Percentiles rank a stretch among this genome's conserved stretches.
Evolutionary conservation across 2,888 invertebrate genomes (phyloP).

Genomic region (Cybosia mesomella): DNA sequence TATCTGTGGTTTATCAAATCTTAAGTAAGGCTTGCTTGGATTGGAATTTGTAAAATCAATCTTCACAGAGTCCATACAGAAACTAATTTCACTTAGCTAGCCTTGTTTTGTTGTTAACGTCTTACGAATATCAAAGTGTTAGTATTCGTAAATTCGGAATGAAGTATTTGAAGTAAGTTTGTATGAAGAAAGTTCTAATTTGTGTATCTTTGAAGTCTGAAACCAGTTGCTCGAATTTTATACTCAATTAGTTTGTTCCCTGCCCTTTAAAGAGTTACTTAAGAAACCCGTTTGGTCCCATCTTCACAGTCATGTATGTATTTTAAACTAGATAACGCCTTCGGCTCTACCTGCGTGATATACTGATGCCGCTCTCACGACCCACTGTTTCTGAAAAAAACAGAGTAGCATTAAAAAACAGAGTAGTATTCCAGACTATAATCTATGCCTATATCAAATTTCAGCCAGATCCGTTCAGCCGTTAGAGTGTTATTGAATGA

Average conservation of each 20-base stretch:
- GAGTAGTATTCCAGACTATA: no score
- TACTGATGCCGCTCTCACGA: no score
- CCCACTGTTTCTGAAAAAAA: no score
- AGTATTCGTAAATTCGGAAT: neutral
- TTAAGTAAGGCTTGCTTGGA: no score
- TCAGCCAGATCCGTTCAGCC: no score
- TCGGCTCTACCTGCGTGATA: no score
- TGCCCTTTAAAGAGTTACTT: neutral
- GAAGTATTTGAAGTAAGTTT: conserved; percentile 6
- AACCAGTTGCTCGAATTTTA: conserved; percentile 7
- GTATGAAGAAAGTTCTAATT: conserved; percentile 7
- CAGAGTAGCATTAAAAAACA: no score
- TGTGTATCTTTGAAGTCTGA: conserved; percentile 7
- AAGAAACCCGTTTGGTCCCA: neutral
- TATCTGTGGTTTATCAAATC: no score
- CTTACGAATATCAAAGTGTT: neutral
- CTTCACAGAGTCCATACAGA: neutral
- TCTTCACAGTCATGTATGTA: neutral
- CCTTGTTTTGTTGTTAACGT: neutral
- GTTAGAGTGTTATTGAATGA: no score
- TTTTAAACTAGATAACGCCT: neutral
- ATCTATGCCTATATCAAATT: no score
- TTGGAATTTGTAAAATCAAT: neutral
- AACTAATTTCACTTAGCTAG: neutral
- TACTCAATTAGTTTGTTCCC: conserved; percentile 1